These are phyloP conservation scores for Sprattus sprattus DNA, from an alignment of 2,113 vertebrate genomes.

Conservation along the genomic window DNA sequence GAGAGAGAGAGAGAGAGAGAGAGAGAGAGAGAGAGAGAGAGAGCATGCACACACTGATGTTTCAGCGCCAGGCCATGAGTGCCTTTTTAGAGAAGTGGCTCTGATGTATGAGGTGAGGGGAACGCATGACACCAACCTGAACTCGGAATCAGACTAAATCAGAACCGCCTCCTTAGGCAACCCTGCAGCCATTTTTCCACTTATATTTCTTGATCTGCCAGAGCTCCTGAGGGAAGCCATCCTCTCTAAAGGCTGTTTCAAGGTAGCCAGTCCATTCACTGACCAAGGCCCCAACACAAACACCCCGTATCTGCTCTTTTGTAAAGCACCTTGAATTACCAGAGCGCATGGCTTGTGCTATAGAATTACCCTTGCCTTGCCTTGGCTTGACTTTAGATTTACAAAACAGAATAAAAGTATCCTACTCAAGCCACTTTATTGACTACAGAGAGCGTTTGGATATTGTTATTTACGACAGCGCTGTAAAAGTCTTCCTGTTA, in stretches of 20 bases:
- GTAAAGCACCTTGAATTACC: no score
- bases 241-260: no score
- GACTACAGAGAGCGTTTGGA: no score
- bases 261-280: no score
- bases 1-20: no score
- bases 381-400: not conserved
- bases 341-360: no score
- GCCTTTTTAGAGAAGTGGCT: not conserved
- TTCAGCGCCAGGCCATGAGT: not conserved
- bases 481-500: not conserved
- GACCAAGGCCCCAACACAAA: no score
- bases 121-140: not conserved
- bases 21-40: not conserved
- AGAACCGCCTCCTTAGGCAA: not conserved
- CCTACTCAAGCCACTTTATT: no score
- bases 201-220: not conserved
- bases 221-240: not conserved
- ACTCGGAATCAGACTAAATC: not conserved
- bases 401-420: not conserved
- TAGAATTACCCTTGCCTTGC: not conserved
- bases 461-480: not conserved
- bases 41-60: not conserved
- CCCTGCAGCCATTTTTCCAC: not conserved
- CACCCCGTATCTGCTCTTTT: no score
- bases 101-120: constrained; percentile 13